Evolutionary conservation across 1,140 invertebrate genomes (phyloP), one percentile per base, ranked within the genome.

Genomic region (Bombus superbus): DNA sequence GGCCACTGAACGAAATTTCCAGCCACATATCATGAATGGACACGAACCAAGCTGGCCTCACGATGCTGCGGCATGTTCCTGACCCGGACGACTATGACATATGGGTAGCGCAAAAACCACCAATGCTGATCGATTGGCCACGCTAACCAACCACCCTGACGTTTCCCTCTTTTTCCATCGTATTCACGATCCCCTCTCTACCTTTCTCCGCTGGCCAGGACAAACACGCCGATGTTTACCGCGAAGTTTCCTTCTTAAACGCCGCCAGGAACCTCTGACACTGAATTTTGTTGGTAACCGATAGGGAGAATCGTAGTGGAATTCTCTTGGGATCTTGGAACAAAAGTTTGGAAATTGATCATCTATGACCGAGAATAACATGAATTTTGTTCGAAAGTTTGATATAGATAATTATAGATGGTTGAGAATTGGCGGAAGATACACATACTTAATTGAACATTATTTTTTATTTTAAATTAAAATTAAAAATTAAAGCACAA

Each of bases 61-160:
- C 89, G 94, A 95, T 95, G 94, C 94, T 87, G 73, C 83, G 92
- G 93, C 94, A 95, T 95, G 94, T 83, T 90, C 92, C 86, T 86
- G 86, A 71, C 83, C 83, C 77, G 81, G 74, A 76, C 88, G 86
- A 89, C 91, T 92, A 90, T 95, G 94, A 95, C 94, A 94, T 94
- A 95, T 94, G 94, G 94, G 91, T 91, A 88, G 92, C 92, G 93
- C 92, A 94, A 95, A 95, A 95, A 95, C 92, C 94, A 89, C 92
- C 94, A 93, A 94, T 94, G 89, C 94, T 94, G 94, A 95, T 95
- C 92, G 95, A 95, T 95, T 94, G 92, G 94, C 90, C 89, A 94
- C 93, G 93, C 92, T 92, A 92, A 89, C 92, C 85, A 92, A 94
- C 92, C 92, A 89, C 92, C 92, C 88, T 66, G 68, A 40, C 25